These are phyloP conservation scores for Erinaceus europaeus DNA, from an alignment of 2,113 vertebrate genomes.

Conservation along the genomic window DNA sequence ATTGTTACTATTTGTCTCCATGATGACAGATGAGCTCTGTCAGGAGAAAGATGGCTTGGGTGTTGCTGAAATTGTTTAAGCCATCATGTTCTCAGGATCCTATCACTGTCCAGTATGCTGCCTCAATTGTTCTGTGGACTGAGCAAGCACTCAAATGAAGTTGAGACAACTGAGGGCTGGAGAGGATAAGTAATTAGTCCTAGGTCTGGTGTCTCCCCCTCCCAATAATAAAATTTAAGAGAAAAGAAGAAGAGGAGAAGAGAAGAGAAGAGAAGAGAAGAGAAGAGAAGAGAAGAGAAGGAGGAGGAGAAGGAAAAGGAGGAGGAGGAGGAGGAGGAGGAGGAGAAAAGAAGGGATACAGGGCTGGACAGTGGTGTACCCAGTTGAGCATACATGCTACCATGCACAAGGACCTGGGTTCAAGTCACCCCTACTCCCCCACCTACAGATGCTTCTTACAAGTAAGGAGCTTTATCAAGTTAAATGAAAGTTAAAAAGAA, in stretches of 20 bases:
- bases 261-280: not conserved
- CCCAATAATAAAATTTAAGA: not conserved
- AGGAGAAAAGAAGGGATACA: too few relatives aligned
- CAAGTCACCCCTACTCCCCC: too few relatives aligned
- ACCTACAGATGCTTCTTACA: too few relatives aligned
- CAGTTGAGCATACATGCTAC: too few relatives aligned
- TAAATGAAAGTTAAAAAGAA: not conserved
- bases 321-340: too few relatives aligned
- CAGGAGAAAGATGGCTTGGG: not conserved
- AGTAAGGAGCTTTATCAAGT: conserved; percentile 43
- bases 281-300: not conserved
- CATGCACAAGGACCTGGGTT: too few relatives aligned
- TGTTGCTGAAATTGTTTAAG: not conserved
- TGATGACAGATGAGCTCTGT: not conserved
- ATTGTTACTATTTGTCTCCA: not conserved
- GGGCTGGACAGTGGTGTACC: too few relatives aligned
- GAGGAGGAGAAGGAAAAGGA: not conserved
- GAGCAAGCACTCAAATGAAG: not conserved
- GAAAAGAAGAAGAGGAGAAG: too few relatives aligned
- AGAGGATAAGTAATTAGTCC: not conserved
- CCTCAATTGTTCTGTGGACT: not conserved
- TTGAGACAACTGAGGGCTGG: not conserved
- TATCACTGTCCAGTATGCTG: too few relatives aligned
- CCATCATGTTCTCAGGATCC: not conserved
- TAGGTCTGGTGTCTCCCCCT: too few relatives aligned